Evolutionary conservation across 2,888 invertebrate genomes (phyloP).

Genomic region (Teleiodes luculella): DNA sequence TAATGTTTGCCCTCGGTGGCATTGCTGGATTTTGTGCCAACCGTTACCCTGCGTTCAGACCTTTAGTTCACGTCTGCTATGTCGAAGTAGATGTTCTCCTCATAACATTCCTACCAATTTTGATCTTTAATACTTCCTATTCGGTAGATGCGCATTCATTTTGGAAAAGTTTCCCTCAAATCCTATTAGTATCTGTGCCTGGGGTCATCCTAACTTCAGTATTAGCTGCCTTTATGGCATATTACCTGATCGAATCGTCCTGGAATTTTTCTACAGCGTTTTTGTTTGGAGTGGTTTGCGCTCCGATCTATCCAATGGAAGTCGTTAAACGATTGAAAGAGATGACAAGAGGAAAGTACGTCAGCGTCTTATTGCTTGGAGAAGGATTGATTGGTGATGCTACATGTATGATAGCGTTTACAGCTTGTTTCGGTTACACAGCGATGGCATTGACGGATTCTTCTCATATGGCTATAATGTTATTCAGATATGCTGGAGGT

Average conservation of each 20-base stretch:
- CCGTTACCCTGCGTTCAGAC: constrained; percentile 48
- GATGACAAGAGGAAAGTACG: constrained; percentile 59
- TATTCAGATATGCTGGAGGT: constrained; percentile 58
- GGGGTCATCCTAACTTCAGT: constrained; percentile 56
- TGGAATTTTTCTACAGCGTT: constrained; percentile 58
- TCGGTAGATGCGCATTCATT: constrained; percentile 62
- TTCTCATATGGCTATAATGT: constrained; percentile 51
- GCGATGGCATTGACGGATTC: constrained; percentile 48
- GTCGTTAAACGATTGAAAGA: constrained; percentile 57
- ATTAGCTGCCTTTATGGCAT: constrained; percentile 59
- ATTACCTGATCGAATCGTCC: constrained; percentile 51
- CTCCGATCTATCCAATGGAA: constrained; percentile 65
- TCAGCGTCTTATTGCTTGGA: constrained; percentile 58
- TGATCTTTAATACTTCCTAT: constrained; percentile 64
- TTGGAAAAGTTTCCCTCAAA: constrained; percentile 60
- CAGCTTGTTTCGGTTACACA: constrained; percentile 54
- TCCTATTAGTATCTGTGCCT: constrained; percentile 56
- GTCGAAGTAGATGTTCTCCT: constrained; percentile 53
- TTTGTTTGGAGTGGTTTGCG: constrained; percentile 60
- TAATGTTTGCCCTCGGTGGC: constrained; percentile 64
- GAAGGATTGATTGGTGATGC: constrained; percentile 66
- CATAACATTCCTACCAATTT: constrained; percentile 49
- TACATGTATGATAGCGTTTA: constrained; percentile 64
- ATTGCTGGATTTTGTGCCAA: constrained; percentile 56
- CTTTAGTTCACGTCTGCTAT: constrained; percentile 54